These are phyloP conservation scores for Hirtodrosophila alboralis DNA, from an alignment of 2,888 invertebrate species.

Conservation along the genomic window DNA sequence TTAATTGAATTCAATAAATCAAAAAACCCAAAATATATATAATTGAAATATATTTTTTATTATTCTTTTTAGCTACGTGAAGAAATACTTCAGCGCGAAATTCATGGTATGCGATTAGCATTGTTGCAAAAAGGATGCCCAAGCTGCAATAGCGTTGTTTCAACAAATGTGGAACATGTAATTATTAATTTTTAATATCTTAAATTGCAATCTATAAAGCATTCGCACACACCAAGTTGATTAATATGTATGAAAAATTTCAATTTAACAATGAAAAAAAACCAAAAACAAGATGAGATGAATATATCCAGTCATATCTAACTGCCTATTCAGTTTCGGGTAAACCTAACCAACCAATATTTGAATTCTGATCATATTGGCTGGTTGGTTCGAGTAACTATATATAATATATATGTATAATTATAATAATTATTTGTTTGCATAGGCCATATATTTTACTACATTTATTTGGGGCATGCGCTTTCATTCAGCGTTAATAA, in stretches of 20 bases:
- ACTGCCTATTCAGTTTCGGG: not conserved
- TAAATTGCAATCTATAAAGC: not conserved
- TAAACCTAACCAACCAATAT: slow-evolving; percentile 3
- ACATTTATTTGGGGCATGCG: slow-evolving; percentile 2
- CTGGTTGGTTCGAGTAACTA: slow-evolving; percentile 34
- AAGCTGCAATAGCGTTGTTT: slow-evolving; percentile 86
- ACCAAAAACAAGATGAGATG: slow-evolving; percentile 42
- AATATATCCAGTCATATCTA: slow-evolving; percentile 48
- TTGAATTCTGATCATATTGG: slow-evolving; percentile 27
- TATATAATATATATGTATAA: not conserved
- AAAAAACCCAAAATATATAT: not conserved
- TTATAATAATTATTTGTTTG: too few species aligned
- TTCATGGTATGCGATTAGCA: slow-evolving; percentile 91
- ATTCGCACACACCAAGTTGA: not conserved
- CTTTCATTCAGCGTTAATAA: slow-evolving; percentile 10
- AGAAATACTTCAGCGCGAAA: slow-evolving; percentile 90
- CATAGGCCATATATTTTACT: slow-evolving; percentile 1
- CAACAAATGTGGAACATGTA: slow-evolving; percentile 84
- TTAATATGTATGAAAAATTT: slow-evolving; percentile 11
- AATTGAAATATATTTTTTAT: not conserved
- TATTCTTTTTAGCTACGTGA: slow-evolving; percentile 88
- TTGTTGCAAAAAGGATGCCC: slow-evolving; percentile 87
- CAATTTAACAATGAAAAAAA: not conserved
- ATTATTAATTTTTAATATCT: slow-evolving; percentile 54
- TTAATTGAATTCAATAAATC: not conserved